Percentiles rank a stretch among this genome's conserved stretches.
Evolutionary conservation across 2,797 vertebrate species (phyloP).

Genomic region (Eulemur rubriventer): DNA sequence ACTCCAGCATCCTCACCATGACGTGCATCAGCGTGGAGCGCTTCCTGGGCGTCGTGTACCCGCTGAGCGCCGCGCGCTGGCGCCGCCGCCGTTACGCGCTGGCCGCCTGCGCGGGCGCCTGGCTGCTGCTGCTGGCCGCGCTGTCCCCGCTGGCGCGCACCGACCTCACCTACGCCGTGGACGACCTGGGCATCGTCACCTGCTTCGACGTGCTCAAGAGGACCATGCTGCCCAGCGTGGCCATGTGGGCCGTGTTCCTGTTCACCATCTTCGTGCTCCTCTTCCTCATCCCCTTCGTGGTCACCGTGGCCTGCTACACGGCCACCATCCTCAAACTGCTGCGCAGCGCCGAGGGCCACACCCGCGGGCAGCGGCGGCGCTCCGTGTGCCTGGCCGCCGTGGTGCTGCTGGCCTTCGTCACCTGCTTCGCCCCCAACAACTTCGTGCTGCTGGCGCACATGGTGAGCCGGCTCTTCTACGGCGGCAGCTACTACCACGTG

Average conservation of each 20-base stretch:
- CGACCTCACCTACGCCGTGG: slow-evolving; percentile 90
- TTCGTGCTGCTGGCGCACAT: slow-evolving; percentile 90
- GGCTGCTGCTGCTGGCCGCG: slow-evolving; percentile 88
- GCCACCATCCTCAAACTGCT: slow-evolving; percentile 89
- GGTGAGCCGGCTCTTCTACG: slow-evolving; percentile 87
- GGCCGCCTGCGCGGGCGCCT: slow-evolving; percentile 87
- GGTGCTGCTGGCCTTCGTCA: slow-evolving; percentile 91
- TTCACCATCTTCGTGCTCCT: slow-evolving; percentile 88
- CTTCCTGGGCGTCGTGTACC: slow-evolving; percentile 92
- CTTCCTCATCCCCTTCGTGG: slow-evolving; percentile 91
- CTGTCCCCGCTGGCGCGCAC: slow-evolving; percentile 89
- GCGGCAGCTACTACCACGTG: slow-evolving; percentile 87
- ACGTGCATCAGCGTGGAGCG: slow-evolving; percentile 94
- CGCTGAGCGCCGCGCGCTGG: slow-evolving; percentile 85
- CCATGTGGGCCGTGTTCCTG: slow-evolving; percentile 91
- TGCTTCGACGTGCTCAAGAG: slow-evolving; percentile 94
- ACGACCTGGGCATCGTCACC: slow-evolving; percentile 89
- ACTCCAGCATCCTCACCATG: slow-evolving; percentile 95
- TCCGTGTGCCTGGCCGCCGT: slow-evolving; percentile 87
- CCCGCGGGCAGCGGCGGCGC: slow-evolving; percentile 85
- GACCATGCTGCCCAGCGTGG: slow-evolving; percentile 88
- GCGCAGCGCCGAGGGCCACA: slow-evolving; percentile 69
- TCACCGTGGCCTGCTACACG: slow-evolving; percentile 92
- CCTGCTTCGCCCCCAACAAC: slow-evolving; percentile 95
- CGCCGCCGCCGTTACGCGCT: slow-evolving; percentile 87